Evolutionary conservation across 1,140 invertebrate species (phyloP), one percentile per base, ranked within the genome.

Genomic region (Zaprionus inermis): DNA sequence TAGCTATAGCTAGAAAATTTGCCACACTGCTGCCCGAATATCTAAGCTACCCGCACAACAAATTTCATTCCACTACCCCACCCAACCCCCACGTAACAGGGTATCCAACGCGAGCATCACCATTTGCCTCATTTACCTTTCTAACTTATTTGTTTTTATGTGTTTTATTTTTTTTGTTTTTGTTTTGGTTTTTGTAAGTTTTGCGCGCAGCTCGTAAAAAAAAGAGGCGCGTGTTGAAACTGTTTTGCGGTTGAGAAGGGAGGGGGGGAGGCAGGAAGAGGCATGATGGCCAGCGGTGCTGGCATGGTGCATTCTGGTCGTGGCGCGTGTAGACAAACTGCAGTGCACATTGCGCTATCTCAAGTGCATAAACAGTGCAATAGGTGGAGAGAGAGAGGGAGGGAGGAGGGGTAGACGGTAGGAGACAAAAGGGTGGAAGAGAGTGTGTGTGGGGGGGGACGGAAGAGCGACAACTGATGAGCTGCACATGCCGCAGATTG

Each of bases 311-410:
- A 77, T 78, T 72, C 7, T 41, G 5, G 14, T n/a, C 6, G 6
- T 18, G 38, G 79, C 83, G 83, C 83, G 83, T 88, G 83, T 88
- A 75, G 72, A 77, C 67, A 7, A 79, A 64, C 56, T 86, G 69
- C 77, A 88, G 83, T 82, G 69, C 59, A 18, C 18, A 20, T 11
- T 59, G 59, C 68, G 67, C 76, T 76, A 79, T 86, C 83, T 82
- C 83, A 65, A 86, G 83, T 88, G 76, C 83, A 76, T 77, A 68
- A 66, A 76, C 56, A 85, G 61, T 24, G 55, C 56, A 0, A 38
- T 9, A 34, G 30, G 9, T 22, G 11, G 0, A 38, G 22, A 41
- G 24, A 24, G 28, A 0, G 51, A 30, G 51, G n/a, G n/a, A 16
- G 18, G 49, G 12, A 12, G 32, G 20, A 0, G 24, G 24, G 24